phyloP scores from a whole-genome alignment of 1,140 invertebrate genomes.

The Halictus rubicundus region DNA sequence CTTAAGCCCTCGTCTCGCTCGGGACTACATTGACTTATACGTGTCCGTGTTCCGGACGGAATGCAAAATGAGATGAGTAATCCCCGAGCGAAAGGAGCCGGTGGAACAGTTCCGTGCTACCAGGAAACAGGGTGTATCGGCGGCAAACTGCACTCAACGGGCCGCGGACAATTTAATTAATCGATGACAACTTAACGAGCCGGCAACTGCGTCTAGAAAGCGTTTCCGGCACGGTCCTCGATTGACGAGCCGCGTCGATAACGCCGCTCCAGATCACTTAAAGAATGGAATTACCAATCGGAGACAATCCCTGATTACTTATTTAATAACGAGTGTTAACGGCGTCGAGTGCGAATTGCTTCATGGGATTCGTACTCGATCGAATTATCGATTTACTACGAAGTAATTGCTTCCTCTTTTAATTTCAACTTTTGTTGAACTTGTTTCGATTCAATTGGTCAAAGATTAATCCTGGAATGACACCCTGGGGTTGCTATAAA shows the following conservation, averaged over 20 bases:
- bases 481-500: too few relatives aligned
- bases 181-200: conserved; percentile 47
- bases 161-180: conserved; percentile 52
- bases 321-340: too few relatives aligned
- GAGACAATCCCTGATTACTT: not conserved
- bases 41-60: not conserved
- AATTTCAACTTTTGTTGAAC: too few relatives aligned
- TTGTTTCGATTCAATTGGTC: too few relatives aligned
- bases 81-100: not conserved
- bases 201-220: conserved; percentile 19
- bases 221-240: conserved; percentile 30
- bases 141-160: conserved; percentile 37
- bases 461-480: too few relatives aligned
- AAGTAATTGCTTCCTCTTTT: too few relatives aligned
- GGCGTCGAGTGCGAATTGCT: too few relatives aligned
- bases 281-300: not conserved
- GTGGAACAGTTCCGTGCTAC: not conserved
- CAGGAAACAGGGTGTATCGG: not conserved
- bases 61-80: not conserved
- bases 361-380: too few relatives aligned
- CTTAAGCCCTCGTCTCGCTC: not conserved
- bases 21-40: not conserved
- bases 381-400: too few relatives aligned
- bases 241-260: not conserved
- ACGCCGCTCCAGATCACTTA: too few relatives aligned